A percentile compares a stretch with the other conserved stretches of the same genome.
Conservation (phyloP, 2,113 vertebrate genomes). For the Neolamprologus cancellatus region DNA sequence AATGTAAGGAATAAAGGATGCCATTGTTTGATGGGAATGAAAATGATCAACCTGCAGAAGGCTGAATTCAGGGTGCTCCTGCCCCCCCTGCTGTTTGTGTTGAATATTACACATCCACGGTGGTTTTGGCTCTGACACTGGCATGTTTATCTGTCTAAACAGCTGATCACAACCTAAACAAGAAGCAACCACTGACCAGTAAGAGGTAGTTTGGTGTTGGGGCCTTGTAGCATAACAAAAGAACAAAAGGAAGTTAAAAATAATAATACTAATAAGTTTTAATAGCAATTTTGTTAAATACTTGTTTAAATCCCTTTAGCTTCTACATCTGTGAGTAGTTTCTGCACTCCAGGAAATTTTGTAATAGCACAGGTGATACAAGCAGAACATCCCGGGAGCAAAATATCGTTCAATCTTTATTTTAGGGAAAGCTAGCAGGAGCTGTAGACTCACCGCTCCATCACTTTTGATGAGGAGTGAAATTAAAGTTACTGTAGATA, state of each 20-base stretch:
- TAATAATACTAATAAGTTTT: background rate
- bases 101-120: background rate
- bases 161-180: background rate
- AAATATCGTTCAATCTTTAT: rapidly evolving
- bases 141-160: background rate
- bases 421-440: background rate
- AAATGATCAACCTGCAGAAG: background rate
- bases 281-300: background rate
- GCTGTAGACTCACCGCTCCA: background rate
- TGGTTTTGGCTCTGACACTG: rapidly evolving
- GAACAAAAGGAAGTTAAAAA: background rate
- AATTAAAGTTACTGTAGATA: background rate
- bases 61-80: background rate
- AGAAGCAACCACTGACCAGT: background rate
- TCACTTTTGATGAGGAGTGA: background rate
- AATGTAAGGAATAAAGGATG: background rate
- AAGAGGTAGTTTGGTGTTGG: background rate
- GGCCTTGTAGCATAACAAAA: background rate
- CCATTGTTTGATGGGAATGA: background rate
- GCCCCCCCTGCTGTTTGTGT: background rate
- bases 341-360: background rate
- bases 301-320: background rate
- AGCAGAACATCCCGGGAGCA: background rate
- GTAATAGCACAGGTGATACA: background rate
- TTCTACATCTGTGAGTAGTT: background rate